Base-by-base conservation (phyloP, 2,888 invertebrate genomes). In the Apantesis nais region DNA sequence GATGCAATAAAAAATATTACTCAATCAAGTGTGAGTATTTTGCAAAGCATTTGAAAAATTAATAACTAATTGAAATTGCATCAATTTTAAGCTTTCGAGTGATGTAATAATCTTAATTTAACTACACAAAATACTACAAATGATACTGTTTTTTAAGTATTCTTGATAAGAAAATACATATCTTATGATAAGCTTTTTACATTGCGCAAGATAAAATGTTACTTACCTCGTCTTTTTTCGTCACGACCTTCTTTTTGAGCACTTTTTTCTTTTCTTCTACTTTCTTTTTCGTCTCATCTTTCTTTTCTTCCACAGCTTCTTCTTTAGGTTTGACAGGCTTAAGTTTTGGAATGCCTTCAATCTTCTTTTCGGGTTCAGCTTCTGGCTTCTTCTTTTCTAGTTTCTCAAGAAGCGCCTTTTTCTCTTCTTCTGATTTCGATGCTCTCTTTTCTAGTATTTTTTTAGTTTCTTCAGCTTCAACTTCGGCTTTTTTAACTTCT, bases 291-390 rank as follows among this genome's bases (percentile, higher is more conserved):
- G 87, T 86, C 62, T 89, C 89, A 79, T 93, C 93, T 80, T 95
- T 93, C 86, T 94, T 92, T 81, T 92, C 93, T 72, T 92, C 92
- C 31, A 90, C 91, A 25, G 92, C 88, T 84, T 94, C 95, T 77
- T 95, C 95, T 85, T 95, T 95, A 29, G 94, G 93, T 80, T 95
- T 95, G 9, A 96, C 92, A 70, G 96, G 89, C 84, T 95, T 96
- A 37, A 96, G 92, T 92, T 96, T 96, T 83, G 96, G 96, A 88
- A 96, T 94, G 88, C 96, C 96, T 90, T 96, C 96, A 85, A 96
- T 94, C 89, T 96, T 96, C 71, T 95, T 92, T 87, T 96, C 96
- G 22, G 92, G 88, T 86, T 95, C 93, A 75, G 92, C 89, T 86
- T 92, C 92, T 55, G 93, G 90, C 78, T 96, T 96, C 81, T 96